Evolutionary conservation across 2,888 invertebrate species (phyloP).

Genomic region (Pseudeuparius sepicola): DNA sequence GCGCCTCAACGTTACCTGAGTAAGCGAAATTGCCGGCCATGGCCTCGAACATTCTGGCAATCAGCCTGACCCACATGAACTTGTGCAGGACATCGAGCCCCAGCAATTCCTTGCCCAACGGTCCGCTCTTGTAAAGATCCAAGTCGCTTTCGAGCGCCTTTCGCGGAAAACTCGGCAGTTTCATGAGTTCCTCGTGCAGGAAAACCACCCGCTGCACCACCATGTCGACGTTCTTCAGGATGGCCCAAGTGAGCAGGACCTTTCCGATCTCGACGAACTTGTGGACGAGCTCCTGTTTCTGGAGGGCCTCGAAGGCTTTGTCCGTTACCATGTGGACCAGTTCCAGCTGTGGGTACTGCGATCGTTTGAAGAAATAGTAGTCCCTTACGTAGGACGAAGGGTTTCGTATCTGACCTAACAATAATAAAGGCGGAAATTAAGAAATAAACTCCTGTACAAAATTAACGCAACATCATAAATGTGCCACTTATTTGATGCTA

Average conservation of each 20-base stretch:
- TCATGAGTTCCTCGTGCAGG: slow-evolving; percentile 97
- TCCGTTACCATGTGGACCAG: slow-evolving; percentile 88
- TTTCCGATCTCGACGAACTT: slow-evolving; percentile 98
- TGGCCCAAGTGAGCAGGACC: slow-evolving; percentile 83
- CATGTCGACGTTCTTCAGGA: slow-evolving; percentile 86
- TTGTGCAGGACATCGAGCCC: slow-evolving; percentile 94
- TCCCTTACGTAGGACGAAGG: slow-evolving; percentile 93
- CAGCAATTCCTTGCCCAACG: slow-evolving; percentile 65
- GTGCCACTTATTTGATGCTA: too few species aligned
- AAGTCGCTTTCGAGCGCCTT: slow-evolving; percentile 96
- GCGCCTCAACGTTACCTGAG: too few species aligned
- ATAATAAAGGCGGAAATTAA: slow-evolving; percentile 3
- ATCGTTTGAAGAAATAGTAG: slow-evolving; percentile 62
- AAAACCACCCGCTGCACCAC: slow-evolving; percentile 95
- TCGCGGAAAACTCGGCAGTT: slow-evolving; percentile 94
- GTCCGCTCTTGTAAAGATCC: slow-evolving; percentile 81
- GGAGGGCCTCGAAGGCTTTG: slow-evolving; percentile 81
- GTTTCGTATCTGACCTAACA: slow-evolving; percentile 89
- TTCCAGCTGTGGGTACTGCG: slow-evolving; percentile 95
- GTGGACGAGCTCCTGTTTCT: slow-evolving; percentile 79
- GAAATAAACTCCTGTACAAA: background rate
- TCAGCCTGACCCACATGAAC: slow-evolving; percentile 96
- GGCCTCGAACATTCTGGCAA: slow-evolving; percentile 93
- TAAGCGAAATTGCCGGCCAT: slow-evolving; percentile 97
- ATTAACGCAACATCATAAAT: too few species aligned